A percentile compares a stretch with the other conserved stretches of the same genome.
phyloP scores from a whole-genome alignment of 2,797 vertebrate species.

The Liasis olivaceus region DNA sequence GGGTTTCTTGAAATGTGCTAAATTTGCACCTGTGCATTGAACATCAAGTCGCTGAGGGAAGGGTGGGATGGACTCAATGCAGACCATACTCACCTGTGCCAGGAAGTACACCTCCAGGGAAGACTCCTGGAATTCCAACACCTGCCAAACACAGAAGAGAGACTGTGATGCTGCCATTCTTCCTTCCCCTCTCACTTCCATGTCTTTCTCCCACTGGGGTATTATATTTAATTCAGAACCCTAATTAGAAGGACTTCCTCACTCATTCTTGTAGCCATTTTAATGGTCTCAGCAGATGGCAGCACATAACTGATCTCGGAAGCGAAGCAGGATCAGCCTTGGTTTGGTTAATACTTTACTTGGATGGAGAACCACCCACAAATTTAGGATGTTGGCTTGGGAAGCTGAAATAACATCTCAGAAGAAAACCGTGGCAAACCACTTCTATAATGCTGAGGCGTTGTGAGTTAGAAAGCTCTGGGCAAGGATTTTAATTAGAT shows the following conservation, averaged over 20 bases:
- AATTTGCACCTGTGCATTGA: too few relatives aligned
- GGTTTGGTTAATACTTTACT: background rate
- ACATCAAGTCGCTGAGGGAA: too few relatives aligned
- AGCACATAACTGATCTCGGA: background rate
- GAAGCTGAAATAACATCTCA: background rate
- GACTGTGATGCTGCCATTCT: background rate
- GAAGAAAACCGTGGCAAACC: background rate
- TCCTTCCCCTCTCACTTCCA: background rate
- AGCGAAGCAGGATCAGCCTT: background rate
- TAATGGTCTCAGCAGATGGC: background rate
- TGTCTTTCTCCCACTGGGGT: background rate
- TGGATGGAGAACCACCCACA: background rate
- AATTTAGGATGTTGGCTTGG: background rate
- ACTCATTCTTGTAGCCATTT: background rate
- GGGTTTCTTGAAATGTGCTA: background rate
- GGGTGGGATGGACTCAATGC: accelerated
- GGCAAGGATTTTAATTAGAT: background rate
- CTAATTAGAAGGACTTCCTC: background rate
- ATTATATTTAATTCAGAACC: background rate
- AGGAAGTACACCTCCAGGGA: constrained; percentile 87
- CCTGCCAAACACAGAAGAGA: constrained; percentile 72
- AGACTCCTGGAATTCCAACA: constrained; percentile 91
- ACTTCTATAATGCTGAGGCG: background rate
- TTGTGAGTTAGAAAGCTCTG: background rate
- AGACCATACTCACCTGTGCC: constrained; percentile 81